Percentiles rank a stretch among this genome's conserved stretches.
Evolutionary conservation across 2,113 vertebrate genomes (phyloP).

Genomic region (Corvus cornix): DNA sequence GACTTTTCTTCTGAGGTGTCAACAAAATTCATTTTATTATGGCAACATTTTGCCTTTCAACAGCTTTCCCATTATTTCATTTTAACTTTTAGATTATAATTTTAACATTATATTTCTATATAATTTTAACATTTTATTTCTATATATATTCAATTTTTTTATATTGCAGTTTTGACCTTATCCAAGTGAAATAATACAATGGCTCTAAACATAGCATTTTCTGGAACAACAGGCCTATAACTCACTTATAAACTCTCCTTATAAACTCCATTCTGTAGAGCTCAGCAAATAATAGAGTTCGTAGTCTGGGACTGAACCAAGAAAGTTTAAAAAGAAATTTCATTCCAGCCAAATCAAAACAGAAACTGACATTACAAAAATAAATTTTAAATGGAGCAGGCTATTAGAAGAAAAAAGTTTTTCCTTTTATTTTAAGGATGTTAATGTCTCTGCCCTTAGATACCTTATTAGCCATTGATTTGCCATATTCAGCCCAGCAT

Average conservation of each 20-base stretch:
- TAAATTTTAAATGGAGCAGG: neutral
- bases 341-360: neutral
- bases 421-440: neutral
- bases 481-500: neutral
- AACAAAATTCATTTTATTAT: neutral
- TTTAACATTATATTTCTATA: neutral
- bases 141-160: neutral
- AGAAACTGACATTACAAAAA: neutral
- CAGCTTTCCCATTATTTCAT: neutral
- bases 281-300: constrained; percentile 8
- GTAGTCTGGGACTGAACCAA: neutral
- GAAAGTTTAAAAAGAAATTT: neutral
- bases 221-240: neutral
- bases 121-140: neutral
- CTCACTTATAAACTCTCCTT: neutral
- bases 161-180: neutral
- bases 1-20: neutral
- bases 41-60: neutral
- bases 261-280: neutral
- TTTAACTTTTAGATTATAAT: neutral
- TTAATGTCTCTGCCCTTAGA: neutral
- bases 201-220: neutral
- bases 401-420: neutral
- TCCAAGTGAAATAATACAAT: constrained; percentile 2
- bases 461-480: neutral